phyloP scores from a whole-genome alignment of 2,888 invertebrate species.

The Apoda limacodes region DNA sequence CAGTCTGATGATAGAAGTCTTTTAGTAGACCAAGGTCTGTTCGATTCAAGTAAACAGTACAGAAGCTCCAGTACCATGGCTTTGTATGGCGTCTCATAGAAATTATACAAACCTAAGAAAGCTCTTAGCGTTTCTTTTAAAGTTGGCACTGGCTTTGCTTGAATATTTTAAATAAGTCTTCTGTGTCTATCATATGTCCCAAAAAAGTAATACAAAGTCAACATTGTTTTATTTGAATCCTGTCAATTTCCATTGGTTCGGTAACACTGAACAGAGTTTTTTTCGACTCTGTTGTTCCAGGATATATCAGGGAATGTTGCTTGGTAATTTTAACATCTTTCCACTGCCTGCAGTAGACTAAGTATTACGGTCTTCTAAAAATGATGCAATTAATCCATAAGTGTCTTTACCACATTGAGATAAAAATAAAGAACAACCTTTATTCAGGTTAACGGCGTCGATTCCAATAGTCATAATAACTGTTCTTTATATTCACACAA shows the following conservation, averaged over 20 bases:
- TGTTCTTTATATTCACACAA: slow-evolving; percentile 7
- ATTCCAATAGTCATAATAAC: background rate
- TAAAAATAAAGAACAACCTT: background rate
- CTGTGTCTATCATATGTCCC: slow-evolving; percentile 11
- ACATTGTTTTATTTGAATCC: too few species aligned
- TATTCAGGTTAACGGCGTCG: background rate
- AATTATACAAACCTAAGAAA: slow-evolving; percentile 13
- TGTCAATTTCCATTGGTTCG: too few species aligned
- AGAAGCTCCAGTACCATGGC: slow-evolving; percentile 12
- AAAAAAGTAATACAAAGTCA: slow-evolving; percentile 11
- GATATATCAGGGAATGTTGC: too few species aligned
- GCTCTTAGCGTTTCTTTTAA: slow-evolving; percentile 8
- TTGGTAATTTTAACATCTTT: too few species aligned
- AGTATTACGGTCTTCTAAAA: too few species aligned
- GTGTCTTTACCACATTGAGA: slow-evolving; percentile 1
- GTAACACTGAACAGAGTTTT: too few species aligned
- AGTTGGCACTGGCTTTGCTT: slow-evolving; percentile 11
- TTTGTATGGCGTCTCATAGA: slow-evolving; percentile 13
- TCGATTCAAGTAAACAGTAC: slow-evolving; percentile 7
- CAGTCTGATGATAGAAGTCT: slow-evolving; percentile 6
- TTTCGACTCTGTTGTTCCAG: too few species aligned
- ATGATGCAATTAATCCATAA: slow-evolving; percentile 1
- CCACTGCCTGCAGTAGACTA: too few species aligned
- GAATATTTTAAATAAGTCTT: slow-evolving; percentile 12
- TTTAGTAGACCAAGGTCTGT: slow-evolving; percentile 7